Evolutionary conservation across 2,888 invertebrate genomes (phyloP).

Genomic region (Vandiemenella viatica): DNA sequence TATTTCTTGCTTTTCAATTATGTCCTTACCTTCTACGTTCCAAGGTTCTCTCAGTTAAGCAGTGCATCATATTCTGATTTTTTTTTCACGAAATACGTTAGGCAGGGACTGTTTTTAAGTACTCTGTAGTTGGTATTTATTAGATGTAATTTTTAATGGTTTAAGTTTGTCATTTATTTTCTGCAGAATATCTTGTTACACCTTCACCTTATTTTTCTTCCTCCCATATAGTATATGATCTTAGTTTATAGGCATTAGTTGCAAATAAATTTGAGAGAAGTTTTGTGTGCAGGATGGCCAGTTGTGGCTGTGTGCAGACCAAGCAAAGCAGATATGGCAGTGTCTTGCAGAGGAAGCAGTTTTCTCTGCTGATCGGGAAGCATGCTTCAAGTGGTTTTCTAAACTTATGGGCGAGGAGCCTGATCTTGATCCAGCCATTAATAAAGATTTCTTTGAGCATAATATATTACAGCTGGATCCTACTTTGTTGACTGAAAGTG

Average conservation of each 20-base stretch:
- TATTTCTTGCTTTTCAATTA: too few species aligned
- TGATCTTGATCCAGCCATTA: slow-evolving; percentile 89
- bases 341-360: slow-evolving; percentile 88
- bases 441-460: slow-evolving; percentile 88
- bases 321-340: slow-evolving; percentile 94
- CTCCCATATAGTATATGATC: too few species aligned
- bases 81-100: too few species aligned
- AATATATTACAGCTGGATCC: slow-evolving; percentile 88
- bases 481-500: slow-evolving; percentile 79
- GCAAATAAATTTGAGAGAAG: background rate
- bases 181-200: too few species aligned
- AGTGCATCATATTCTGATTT: too few species aligned
- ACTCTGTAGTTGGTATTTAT: too few species aligned
- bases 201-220: too few species aligned
- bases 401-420: slow-evolving; percentile 94
- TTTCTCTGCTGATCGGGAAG: slow-evolving; percentile 82
- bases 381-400: slow-evolving; percentile 96
- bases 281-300: slow-evolving; percentile 65
- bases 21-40: too few species aligned
- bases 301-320: slow-evolving; percentile 89
- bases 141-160: too few species aligned
- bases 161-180: too few species aligned
- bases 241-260: background rate
- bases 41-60: too few species aligned
- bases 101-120: too few species aligned